Percentiles rank a stretch among this genome's conserved stretches.
These are phyloP conservation scores for Plotosus lineatus DNA, from an alignment of 2,113 vertebrate species.

Conservation along the genomic window DNA sequence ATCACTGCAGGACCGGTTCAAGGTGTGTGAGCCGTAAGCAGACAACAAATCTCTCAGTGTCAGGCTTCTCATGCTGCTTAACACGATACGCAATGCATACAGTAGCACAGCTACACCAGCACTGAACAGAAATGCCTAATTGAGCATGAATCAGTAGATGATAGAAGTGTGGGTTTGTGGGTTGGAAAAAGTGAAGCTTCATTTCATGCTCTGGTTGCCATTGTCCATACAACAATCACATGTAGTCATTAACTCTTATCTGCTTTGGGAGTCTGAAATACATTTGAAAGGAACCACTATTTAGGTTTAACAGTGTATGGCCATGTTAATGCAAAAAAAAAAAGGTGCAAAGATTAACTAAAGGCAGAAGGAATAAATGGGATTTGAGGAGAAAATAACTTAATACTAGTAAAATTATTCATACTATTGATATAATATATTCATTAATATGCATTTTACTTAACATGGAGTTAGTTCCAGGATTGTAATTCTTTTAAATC, in stretches of 20 bases:
- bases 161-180: constrained; percentile 11
- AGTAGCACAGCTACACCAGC: constrained; percentile 28
- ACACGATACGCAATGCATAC: constrained; percentile 25
- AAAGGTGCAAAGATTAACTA: no score
- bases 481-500: no score
- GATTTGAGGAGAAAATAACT: no score
- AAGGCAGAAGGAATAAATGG: no score
- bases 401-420: no score
- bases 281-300: neutral
- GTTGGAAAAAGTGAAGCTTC: neutral
- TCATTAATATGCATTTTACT: no score
- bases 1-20: constrained; percentile 86
- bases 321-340: neutral
- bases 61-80: constrained; percentile 17
- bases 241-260: neutral
- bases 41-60: constrained; percentile 35
- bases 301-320: neutral
- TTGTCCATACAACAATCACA: neutral
- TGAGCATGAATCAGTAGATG: constrained; percentile 46
- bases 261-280: constrained; percentile 6
- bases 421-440: no score
- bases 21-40: constrained; percentile 71
- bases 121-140: constrained; percentile 42
- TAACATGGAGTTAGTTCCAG: no score
- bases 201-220: constrained; percentile 16